phyloP scores from a whole-genome alignment of 2,113 vertebrate species.

The Columba livia region DNA sequence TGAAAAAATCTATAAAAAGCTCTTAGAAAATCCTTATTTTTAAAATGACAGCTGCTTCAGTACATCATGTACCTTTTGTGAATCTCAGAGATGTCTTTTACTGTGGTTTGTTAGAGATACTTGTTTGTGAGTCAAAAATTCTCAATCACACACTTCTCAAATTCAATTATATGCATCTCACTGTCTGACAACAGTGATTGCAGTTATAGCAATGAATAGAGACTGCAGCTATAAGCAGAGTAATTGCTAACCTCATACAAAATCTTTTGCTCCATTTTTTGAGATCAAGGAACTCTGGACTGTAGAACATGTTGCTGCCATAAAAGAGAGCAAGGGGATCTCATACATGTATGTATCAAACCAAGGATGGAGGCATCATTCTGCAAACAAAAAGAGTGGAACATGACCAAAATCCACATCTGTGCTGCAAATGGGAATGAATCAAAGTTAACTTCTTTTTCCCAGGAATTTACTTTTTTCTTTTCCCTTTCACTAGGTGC shows the following conservation, averaged over 20 bases:
- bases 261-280: neutral
- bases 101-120: neutral
- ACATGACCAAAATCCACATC: neutral
- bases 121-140: neutral
- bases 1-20: constrained; percentile 62
- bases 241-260: neutral
- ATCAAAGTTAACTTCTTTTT: neutral
- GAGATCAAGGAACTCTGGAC: neutral
- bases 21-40: constrained; percentile 30
- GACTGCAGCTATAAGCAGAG: neutral
- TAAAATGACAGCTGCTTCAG: constrained; percentile 6
- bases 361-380: neutral
- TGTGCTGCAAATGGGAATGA: neutral
- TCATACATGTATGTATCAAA: neutral
- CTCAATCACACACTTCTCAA: neutral
- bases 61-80: neutral
- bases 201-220: neutral
- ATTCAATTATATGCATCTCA: neutral
- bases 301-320: neutral
- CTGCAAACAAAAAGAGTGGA: neutral
- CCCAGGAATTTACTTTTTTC: neutral
- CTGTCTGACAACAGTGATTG: neutral
- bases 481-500: neutral
- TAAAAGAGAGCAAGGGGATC: neutral
- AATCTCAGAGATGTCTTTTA: neutral